Conservation (phyloP, 2,113 vertebrate genomes). For the Scortum barcoo region DNA sequence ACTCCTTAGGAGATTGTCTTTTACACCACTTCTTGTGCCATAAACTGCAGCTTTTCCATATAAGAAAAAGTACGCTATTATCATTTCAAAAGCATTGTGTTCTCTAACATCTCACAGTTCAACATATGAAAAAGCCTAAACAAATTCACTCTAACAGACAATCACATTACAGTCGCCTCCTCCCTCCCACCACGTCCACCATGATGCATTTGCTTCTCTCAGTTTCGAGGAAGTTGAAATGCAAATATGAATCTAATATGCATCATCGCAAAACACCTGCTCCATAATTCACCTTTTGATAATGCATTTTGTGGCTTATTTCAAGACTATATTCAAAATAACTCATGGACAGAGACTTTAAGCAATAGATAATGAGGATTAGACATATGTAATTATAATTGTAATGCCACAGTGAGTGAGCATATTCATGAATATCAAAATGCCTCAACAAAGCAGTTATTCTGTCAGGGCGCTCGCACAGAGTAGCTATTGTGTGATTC, state of each 20-base stretch:
- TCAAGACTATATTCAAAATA: constrained; percentile 37
- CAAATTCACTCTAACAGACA: constrained; percentile 25
- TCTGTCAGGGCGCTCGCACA: constrained; percentile 10
- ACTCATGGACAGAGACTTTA: constrained; percentile 50
- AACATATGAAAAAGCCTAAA: background rate
- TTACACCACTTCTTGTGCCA: background rate
- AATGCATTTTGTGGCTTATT: constrained; percentile 43
- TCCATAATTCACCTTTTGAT: constrained; percentile 58
- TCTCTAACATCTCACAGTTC: constrained; percentile 2
- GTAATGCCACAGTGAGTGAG: constrained; percentile 68
- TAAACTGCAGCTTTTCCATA: constrained; percentile 6
- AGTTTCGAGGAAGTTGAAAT: constrained; percentile 44
- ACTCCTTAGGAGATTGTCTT: background rate
- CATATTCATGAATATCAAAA: constrained; percentile 73
- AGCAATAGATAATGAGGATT: constrained; percentile 74
- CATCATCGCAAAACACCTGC: constrained; percentile 57
- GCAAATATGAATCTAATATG: constrained; percentile 49
- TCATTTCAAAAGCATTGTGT: background rate
- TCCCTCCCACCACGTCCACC: background rate
- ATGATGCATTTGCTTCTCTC: constrained; percentile 22
- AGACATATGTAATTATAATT: constrained; percentile 73
- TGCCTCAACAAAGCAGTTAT: constrained; percentile 55
- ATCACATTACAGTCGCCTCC: background rate
- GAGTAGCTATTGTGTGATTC: constrained; percentile 19
- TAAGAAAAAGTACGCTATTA: background rate